A percentile compares a stretch with the other conserved stretches of the same genome.
Evolutionary conservation across 2,888 invertebrate genomes (phyloP).

Genomic region (Heliconius cydno): DNA sequence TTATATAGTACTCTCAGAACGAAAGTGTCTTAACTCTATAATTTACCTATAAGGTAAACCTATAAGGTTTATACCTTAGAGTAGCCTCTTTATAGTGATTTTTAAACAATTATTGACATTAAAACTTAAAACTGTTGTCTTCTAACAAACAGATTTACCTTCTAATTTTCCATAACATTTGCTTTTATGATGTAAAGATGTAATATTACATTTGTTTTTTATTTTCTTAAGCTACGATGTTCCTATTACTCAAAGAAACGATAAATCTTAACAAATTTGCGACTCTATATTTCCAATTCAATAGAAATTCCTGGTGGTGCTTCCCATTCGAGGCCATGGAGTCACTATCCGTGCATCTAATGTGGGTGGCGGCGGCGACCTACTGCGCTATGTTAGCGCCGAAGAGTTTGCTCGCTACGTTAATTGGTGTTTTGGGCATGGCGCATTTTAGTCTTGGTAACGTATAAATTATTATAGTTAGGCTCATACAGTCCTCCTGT

Average conservation of each 20-base stretch:
- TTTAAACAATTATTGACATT: neutral
- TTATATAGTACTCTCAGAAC: neutral
- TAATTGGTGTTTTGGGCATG: constrained; percentile 94
- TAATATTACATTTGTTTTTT: too few relatives aligned
- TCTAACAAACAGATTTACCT: neutral
- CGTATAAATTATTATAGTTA: neutral
- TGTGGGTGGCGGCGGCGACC: constrained; percentile 96
- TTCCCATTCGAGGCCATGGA: constrained; percentile 95
- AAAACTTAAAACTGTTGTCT: neutral
- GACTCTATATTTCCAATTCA: constrained; percentile 38
- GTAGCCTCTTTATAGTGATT: too few relatives aligned
- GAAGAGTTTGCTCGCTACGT: constrained; percentile 91
- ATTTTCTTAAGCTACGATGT: too few relatives aligned
- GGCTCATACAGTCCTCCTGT: neutral
- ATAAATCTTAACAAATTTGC: too few relatives aligned
- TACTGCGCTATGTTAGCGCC: constrained; percentile 94
- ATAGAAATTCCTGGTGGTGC: constrained; percentile 93
- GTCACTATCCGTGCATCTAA: constrained; percentile 91
- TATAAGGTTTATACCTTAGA: too few relatives aligned
- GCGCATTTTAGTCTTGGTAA: constrained; percentile 93
- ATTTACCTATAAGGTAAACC: neutral
- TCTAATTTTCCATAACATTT: too few relatives aligned
- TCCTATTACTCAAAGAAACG: too few relatives aligned
- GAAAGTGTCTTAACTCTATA: neutral
- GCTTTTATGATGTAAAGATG: too few relatives aligned